Evolutionary conservation across 2,797 vertebrate species (phyloP).

Genomic region (Tangara arthus): DNA sequence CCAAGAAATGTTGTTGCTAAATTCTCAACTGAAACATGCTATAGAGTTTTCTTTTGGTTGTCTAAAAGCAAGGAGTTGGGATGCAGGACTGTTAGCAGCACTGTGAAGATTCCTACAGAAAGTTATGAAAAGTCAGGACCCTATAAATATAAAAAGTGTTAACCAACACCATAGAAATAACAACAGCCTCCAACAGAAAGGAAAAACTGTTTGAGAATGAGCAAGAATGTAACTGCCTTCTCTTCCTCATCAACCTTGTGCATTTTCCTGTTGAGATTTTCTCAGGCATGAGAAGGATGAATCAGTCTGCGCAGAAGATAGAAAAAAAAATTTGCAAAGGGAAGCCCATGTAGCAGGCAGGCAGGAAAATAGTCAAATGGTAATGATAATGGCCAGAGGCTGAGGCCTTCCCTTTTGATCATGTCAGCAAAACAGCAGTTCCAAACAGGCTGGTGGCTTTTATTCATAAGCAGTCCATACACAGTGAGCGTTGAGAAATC

Average conservation of each 20-base stretch:
- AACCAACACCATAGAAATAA: not conserved
- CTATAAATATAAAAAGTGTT: not conserved
- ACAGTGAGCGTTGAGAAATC: not conserved
- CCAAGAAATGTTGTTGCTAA: not conserved
- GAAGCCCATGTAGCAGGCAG: constrained; percentile 49
- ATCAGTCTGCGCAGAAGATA: not conserved
- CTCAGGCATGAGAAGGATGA: constrained; percentile 1
- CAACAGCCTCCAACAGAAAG: not conserved
- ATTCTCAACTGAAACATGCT: not conserved
- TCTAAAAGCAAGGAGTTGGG: not conserved
- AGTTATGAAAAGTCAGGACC: not conserved
- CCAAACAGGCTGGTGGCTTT: constrained; percentile 1
- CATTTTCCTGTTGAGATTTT: constrained; percentile 12
- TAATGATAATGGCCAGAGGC: constrained; percentile 38
- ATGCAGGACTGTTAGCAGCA: not conserved
- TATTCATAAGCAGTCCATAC: not conserved
- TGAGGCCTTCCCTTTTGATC: constrained; percentile 32
- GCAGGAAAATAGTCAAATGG: constrained; percentile 32
- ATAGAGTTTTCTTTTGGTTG: not conserved
- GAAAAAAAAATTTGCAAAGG: constrained; percentile 10
- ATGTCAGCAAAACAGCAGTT: not conserved
- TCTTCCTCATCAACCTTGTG: not conserved
- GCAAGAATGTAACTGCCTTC: not conserved
- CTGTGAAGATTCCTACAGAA: not conserved
- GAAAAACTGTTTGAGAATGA: not conserved